phyloP scores from a whole-genome alignment of 2,888 invertebrate genomes.

The Lepidocyrtinus sp. region DNA sequence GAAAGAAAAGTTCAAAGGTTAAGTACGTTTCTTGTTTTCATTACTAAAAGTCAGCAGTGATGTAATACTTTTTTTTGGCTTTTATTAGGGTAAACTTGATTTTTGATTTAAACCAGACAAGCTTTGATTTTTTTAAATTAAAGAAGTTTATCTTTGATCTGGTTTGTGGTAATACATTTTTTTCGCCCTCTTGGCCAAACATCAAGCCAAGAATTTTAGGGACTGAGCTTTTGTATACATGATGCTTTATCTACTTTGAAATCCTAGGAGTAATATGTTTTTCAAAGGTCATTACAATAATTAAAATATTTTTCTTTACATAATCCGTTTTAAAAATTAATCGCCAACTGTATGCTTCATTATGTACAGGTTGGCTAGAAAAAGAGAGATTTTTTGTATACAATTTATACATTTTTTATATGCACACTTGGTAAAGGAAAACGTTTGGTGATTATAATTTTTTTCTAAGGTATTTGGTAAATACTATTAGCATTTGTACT shows the following conservation, averaged over 20 bases:
- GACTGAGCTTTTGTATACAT: background rate
- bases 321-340: conserved; percentile 6
- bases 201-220: background rate
- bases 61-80: too few species aligned
- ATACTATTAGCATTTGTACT: too few species aligned
- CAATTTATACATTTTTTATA: background rate
- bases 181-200: background rate
- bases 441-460: too few species aligned
- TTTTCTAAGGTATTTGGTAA: too few species aligned
- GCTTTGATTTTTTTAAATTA: background rate
- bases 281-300: conserved; percentile 22
- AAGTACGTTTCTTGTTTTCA: too few species aligned
- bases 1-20: too few species aligned
- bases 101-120: background rate
- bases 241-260: background rate
- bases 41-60: too few species aligned
- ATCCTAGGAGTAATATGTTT: conserved; percentile 10
- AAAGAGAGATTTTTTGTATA: background rate
- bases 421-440: too few species aligned
- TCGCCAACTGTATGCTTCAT: too few species aligned
- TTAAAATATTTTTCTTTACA: conserved; percentile 3
- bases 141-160: background rate
- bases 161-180: background rate
- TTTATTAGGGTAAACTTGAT: background rate
- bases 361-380: background rate